Conservation (phyloP, 2,113 vertebrate genomes). For the Natator depressus region DNA sequence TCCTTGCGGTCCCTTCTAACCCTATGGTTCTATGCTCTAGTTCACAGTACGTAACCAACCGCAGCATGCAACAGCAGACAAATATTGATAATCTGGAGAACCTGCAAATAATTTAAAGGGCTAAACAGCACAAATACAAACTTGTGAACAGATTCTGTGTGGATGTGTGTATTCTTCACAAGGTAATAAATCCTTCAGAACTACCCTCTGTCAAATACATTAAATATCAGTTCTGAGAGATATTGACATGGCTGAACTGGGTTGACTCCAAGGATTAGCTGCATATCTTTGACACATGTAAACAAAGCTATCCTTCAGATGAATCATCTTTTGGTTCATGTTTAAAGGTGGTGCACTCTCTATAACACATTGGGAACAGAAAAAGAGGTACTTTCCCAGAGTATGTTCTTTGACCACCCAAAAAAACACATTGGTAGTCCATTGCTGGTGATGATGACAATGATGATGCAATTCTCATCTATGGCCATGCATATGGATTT, state of each 20-base stretch:
- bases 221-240: rapidly evolving
- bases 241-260: not conserved
- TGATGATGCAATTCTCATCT: no score
- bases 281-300: not conserved
- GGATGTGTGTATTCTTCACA: not conserved
- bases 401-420: not conserved
- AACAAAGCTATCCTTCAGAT: not conserved
- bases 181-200: not conserved
- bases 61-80: not conserved
- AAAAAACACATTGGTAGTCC: no score
- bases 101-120: not conserved
- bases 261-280: not conserved
- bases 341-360: not conserved
- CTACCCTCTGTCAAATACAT: rapidly evolving
- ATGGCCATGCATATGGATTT: no score
- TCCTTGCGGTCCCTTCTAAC: no score
- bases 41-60: not conserved
- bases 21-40: not conserved
- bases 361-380: not conserved
- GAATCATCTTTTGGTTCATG: not conserved
- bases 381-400: not conserved
- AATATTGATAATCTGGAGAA: not conserved
- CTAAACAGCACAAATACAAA: not conserved
- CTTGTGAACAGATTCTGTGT: not conserved
- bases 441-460: no score